These are phyloP conservation scores for Hydrozoanthus gracilis DNA, from an alignment of 92 coral and sea anemone genomes.

Conservation along the genomic window DNA sequence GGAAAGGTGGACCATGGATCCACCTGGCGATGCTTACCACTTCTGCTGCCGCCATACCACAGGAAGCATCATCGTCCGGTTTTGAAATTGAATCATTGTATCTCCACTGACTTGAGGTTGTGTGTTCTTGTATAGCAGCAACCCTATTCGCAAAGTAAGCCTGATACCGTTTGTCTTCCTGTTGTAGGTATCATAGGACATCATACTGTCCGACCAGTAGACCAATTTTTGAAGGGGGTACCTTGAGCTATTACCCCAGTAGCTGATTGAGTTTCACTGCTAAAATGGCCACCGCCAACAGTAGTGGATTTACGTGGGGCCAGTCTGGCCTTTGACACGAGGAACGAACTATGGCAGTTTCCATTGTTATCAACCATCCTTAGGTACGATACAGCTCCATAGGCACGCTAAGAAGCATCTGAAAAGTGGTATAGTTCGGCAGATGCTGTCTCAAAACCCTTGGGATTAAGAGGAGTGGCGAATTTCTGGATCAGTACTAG, in stretches of 20 bases:
- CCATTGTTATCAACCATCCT: constrained; percentile 39
- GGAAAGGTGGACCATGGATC: no score
- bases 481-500: constrained; percentile 40
- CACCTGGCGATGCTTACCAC: no score
- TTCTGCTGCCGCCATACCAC: constrained; percentile 56
- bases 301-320: constrained; percentile 57
- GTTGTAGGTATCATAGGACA: constrained; percentile 59
- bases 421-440: constrained; percentile 52
- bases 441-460: constrained; percentile 16
- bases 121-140: constrained; percentile 61
- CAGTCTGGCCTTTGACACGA: constrained; percentile 52
- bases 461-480: constrained; percentile 47
- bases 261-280: constrained; percentile 61
- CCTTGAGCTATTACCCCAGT: constrained; percentile 49
- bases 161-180: constrained; percentile 56
- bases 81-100: constrained; percentile 48
- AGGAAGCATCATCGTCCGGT: constrained; percentile 57
- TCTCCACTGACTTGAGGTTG: constrained; percentile 60
- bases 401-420: constrained; percentile 50
- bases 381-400: constrained; percentile 54
- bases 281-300: constrained; percentile 54
- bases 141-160: constrained; percentile 51
- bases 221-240: constrained; percentile 54
- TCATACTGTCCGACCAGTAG: constrained; percentile 62
- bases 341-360: constrained; percentile 52